These are phyloP conservation scores for Drosophila robusta DNA, from an alignment of 2,888 invertebrate species.

Conservation along the genomic window DNA sequence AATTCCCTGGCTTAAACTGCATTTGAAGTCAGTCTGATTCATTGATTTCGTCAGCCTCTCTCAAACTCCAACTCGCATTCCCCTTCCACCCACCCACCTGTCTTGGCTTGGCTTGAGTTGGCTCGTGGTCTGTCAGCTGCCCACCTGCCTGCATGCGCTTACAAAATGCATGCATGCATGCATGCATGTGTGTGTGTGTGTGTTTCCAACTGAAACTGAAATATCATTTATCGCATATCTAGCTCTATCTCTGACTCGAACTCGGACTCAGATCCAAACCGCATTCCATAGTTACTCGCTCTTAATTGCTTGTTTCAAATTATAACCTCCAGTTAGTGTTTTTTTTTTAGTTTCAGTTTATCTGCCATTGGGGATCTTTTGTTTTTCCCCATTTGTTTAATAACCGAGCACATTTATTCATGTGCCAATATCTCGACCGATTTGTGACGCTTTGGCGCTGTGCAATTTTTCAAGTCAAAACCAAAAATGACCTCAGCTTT, in stretches of 20 bases:
- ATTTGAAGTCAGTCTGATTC: conserved; percentile 42
- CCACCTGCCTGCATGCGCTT: conserved; percentile 42
- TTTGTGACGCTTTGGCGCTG: conserved; percentile 37
- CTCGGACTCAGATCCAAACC: conserved; percentile 26
- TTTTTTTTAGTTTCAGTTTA: conserved; percentile 26
- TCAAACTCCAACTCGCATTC: not conserved
- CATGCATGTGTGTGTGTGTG: not conserved
- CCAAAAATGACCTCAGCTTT: conserved; percentile 71
- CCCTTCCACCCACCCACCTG: conserved; percentile 26
- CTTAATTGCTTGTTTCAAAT: conserved; percentile 68
- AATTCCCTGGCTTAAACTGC: conserved; percentile 10
- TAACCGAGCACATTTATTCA: conserved; percentile 27
- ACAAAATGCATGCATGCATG: conserved; percentile 45
- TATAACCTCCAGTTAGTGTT: conserved; percentile 56
- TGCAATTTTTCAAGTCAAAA: conserved; percentile 58
- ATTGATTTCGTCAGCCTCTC: conserved; percentile 53
- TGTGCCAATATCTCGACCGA: conserved; percentile 27
- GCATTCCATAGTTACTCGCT: conserved; percentile 47
- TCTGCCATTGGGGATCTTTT: conserved; percentile 34
- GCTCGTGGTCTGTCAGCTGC: conserved; percentile 22
- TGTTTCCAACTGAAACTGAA: conserved; percentile 20
- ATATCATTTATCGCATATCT: conserved; percentile 64
- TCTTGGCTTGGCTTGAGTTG: not conserved
- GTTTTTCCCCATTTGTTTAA: conserved; percentile 33
- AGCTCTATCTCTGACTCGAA: conserved; percentile 34